Evolutionary conservation across 2,797 vertebrate species (phyloP).

Genomic region (Sebastes trivittatus): DNA sequence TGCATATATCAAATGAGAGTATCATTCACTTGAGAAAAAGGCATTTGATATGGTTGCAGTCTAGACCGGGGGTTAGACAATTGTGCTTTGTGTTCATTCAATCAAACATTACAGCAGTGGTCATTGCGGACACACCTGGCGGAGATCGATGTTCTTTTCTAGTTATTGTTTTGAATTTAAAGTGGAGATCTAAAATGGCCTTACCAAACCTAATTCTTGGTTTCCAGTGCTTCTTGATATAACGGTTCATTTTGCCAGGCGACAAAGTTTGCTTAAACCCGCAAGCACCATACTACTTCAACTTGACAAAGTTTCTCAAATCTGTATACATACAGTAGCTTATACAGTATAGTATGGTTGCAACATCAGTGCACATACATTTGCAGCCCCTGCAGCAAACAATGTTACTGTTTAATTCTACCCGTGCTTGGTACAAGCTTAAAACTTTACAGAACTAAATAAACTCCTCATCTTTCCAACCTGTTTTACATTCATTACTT

Average conservation of each 20-base stretch:
- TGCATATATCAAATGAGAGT: too few relatives aligned
- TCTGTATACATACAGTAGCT: not conserved
- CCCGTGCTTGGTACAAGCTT: not conserved
- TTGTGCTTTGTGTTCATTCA: too few relatives aligned
- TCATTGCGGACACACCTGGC: too few relatives aligned
- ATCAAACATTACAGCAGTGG: too few relatives aligned
- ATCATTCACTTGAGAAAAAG: too few relatives aligned
- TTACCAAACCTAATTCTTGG: not conserved
- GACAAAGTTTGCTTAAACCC: not conserved
- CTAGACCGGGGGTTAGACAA: too few relatives aligned
- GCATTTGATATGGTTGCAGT: too few relatives aligned
- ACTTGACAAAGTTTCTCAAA: not conserved
- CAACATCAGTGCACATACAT: not conserved
- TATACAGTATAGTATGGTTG: not conserved
- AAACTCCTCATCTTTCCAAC: not conserved
- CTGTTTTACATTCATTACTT: not conserved
- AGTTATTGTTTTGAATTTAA: too few relatives aligned
- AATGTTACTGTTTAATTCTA: not conserved
- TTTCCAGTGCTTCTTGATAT: not conserved
- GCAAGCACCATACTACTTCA: not conserved
- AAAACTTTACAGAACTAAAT: not conserved
- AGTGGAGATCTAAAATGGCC: not conserved
- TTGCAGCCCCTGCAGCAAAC: not conserved
- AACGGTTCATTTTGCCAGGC: not conserved
- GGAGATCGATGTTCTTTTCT: too few relatives aligned